These are phyloP conservation scores for Erythrocercus mccallii DNA, from an alignment of 2,113 vertebrate species.

Conservation along the genomic window DNA sequence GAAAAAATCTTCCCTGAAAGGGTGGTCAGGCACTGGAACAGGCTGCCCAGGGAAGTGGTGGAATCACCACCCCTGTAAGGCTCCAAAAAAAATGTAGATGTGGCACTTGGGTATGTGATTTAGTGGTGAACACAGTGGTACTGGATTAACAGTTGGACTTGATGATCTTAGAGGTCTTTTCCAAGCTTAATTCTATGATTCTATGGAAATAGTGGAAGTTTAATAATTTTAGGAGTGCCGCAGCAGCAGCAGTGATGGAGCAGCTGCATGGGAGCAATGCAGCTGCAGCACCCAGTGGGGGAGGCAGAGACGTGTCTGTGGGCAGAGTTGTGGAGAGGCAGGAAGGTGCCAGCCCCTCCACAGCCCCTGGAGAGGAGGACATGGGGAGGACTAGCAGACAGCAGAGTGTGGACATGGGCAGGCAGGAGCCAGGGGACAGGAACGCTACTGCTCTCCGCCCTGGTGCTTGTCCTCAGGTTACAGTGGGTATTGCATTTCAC, in stretches of 20 bases:
- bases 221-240: accelerated
- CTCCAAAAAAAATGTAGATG: not conserved
- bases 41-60: not conserved
- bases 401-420: not conserved
- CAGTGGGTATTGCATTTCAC: not conserved
- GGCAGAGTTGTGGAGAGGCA: accelerated
- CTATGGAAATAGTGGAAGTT: not conserved
- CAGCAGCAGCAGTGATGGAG: not conserved
- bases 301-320: not conserved
- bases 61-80: not conserved
- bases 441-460: not conserved
- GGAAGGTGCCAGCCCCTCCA: not conserved
- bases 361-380: not conserved
- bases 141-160: not conserved
- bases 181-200: not conserved
- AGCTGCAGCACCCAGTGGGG: accelerated
- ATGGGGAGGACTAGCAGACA: not conserved
- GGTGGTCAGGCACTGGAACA: not conserved
- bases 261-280: not conserved
- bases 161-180: not conserved
- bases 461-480: not conserved
- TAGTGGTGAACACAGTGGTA: not conserved
- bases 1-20: not conserved
- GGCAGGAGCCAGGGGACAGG: not conserved
- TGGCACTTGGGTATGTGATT: not conserved